A percentile compares a stretch with the other conserved stretches of the same genome.
Conservation (phyloP, 2,113 vertebrate species). For the Hemibagrus wyckioides region DNA sequence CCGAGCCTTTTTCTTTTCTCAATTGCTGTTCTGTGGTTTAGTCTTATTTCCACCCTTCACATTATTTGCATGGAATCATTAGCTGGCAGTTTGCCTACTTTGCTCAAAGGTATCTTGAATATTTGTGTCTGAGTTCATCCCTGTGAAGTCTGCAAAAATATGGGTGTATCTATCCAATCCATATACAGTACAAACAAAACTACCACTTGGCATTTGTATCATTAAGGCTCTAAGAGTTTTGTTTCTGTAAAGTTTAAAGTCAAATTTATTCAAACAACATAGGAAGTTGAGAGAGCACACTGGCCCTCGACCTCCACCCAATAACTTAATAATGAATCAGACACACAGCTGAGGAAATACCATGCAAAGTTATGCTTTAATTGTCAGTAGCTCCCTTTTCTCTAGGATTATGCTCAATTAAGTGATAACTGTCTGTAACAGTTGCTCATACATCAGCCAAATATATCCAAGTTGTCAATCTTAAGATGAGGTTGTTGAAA, state of each 20-base stretch:
- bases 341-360: neutral
- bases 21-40: neutral
- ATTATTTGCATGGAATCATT: constrained; percentile 23
- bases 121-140: constrained; percentile 18
- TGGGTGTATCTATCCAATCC: neutral
- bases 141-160: constrained; percentile 6
- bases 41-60: constrained; percentile 23
- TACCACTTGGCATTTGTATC: neutral
- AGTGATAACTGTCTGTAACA: neutral
- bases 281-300: neutral
- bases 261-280: neutral
- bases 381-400: neutral
- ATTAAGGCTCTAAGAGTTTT: neutral
- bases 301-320: neutral
- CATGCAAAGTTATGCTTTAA: neutral
- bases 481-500: constrained; percentile 4
- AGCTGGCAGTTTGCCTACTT: constrained; percentile 22
- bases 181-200: neutral
- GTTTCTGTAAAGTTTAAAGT: neutral
- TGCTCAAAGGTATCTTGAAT: constrained; percentile 14
- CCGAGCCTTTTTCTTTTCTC: neutral
- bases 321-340: constrained; percentile 4
- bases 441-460: neutral
- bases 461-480: neutral
- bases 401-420: neutral